Percentiles rank a stretch among this genome's conserved stretches.
phyloP scores from a whole-genome alignment of 2,888 invertebrate species.

The Tipula confusa region DNA sequence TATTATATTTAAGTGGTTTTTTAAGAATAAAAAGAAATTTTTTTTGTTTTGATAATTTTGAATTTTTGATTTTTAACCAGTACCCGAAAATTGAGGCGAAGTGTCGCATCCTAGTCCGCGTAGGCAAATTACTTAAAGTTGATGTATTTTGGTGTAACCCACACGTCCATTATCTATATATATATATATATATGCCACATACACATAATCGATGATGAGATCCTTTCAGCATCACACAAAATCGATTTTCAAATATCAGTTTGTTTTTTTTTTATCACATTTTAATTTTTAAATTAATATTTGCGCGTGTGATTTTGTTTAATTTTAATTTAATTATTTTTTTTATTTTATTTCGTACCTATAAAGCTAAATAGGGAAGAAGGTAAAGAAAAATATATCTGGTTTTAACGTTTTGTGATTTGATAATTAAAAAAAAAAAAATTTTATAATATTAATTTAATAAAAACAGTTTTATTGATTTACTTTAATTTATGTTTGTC shows the following conservation, averaged over 20 bases:
- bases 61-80: conserved; percentile 28
- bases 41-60: conserved; percentile 25
- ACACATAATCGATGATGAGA: conserved; percentile 8
- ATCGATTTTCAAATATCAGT: not conserved
- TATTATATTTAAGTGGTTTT: not conserved
- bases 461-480: conserved; percentile 3
- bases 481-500: not conserved
- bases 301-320: not conserved
- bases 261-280: not conserved
- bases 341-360: conserved; percentile 3
- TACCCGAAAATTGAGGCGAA: not conserved
- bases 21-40: not conserved
- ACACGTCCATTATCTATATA: not conserved
- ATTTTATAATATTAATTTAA: not conserved
- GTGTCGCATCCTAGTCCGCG: not conserved
- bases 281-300: not conserved
- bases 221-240: not conserved
- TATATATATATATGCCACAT: too few species aligned
- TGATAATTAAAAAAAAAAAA: not conserved
- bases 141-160: not conserved
- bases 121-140: not conserved
- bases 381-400: conserved; percentile 29
- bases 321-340: conserved; percentile 26
- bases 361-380: conserved; percentile 28
- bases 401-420: conserved; percentile 30